Conservation (phyloP, 92 coral and sea anemone genomes). For the Porites rus region DNA sequence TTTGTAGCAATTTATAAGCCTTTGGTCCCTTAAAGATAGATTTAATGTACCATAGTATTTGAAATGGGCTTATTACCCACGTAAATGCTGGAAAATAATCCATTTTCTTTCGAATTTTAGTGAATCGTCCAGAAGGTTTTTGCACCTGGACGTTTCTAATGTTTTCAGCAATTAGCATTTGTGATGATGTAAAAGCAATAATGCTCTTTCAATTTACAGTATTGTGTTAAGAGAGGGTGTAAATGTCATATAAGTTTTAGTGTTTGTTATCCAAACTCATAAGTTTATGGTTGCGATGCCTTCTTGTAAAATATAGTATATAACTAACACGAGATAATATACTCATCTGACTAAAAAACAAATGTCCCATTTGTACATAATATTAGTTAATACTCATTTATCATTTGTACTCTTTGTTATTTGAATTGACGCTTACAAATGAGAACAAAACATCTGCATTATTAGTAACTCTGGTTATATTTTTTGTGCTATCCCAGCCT, state of each 20-base stretch:
- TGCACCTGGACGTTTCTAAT: conserved; percentile 39
- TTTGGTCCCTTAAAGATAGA: not conserved
- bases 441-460: too few species aligned
- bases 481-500: too few species aligned
- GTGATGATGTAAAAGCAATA: conserved; percentile 3
- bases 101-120: not conserved
- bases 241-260: not conserved
- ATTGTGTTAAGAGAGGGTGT: not conserved
- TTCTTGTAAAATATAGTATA: not conserved
- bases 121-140: not conserved
- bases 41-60: too few species aligned
- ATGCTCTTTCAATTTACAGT: conserved; percentile 21
- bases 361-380: too few species aligned
- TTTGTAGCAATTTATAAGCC: not conserved
- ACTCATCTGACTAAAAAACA: too few species aligned
- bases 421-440: too few species aligned
- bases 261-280: not conserved
- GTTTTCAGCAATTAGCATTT: conserved; percentile 10
- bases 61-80: too few species aligned
- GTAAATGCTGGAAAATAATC: not conserved
- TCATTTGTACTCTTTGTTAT: too few species aligned
- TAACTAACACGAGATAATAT: too few species aligned
- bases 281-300: not conserved
- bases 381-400: too few species aligned
- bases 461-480: too few species aligned